These are phyloP conservation scores for Thamnophis elegans DNA, from an alignment of 2,797 vertebrate genomes.

Conservation along the genomic window DNA sequence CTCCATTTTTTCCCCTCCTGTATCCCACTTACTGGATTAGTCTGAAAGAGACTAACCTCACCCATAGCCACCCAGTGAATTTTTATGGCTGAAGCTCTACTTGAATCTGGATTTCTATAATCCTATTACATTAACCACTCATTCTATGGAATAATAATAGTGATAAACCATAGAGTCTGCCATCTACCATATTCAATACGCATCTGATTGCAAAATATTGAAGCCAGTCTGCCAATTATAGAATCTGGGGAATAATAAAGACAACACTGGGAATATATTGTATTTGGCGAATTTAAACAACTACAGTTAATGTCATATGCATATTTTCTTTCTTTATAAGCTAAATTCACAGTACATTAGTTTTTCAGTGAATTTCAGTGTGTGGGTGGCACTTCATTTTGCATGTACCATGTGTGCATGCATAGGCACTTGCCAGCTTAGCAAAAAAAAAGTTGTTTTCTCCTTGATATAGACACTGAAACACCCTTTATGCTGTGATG, in stretches of 20 bases:
- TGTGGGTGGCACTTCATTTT: background rate
- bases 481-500: background rate
- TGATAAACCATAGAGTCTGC: background rate
- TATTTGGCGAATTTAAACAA: background rate
- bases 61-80: background rate
- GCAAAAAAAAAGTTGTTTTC: background rate
- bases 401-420: background rate
- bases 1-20: background rate
- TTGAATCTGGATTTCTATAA: background rate
- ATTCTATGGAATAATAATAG: background rate
- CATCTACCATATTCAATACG: background rate
- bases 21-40: background rate
- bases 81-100: background rate
- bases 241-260: background rate
- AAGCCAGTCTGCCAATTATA: background rate
- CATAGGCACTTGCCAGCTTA: background rate
- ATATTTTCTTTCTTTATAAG: background rate
- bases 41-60: background rate
- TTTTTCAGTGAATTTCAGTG: conserved; percentile 25
- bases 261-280: background rate
- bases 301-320: background rate
- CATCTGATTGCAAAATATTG: background rate
- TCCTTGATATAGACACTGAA: background rate
- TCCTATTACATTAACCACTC: background rate
- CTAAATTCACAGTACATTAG: background rate